phyloP scores from a whole-genome alignment of 2,888 invertebrate genomes.

The Ethmia dodecea region DNA sequence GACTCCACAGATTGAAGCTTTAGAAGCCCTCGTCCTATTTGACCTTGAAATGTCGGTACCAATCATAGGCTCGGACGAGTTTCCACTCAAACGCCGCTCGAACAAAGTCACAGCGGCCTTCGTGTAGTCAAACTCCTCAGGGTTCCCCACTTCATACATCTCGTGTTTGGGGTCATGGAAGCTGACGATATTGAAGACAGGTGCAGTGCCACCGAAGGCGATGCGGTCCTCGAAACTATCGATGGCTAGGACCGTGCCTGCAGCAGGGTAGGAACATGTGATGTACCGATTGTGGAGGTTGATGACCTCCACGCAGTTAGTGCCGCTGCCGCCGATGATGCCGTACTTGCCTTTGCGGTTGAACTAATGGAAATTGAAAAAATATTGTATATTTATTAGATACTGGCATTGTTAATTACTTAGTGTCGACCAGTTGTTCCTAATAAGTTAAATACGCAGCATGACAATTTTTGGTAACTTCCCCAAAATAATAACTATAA shows the following conservation, averaged over 20 bases:
- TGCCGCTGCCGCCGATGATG: conserved; percentile 66
- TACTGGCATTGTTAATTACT: too few species aligned
- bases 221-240: conserved; percentile 55
- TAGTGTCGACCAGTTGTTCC: too few species aligned
- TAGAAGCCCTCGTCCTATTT: too few species aligned
- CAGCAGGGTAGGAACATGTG: conserved; percentile 55
- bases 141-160: conserved; percentile 30
- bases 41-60: not conserved
- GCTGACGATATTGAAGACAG: conserved; percentile 52
- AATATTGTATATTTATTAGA: not conserved
- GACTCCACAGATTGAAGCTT: too few species aligned
- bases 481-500: too few species aligned
- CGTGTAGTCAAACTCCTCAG: conserved; percentile 24
- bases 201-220: conserved; percentile 60
- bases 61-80: conserved; percentile 2
- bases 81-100: conserved; percentile 12
- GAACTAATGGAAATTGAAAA: conserved; percentile 40
- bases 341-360: conserved; percentile 70
- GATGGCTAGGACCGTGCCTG: conserved; percentile 49
- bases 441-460: too few species aligned
- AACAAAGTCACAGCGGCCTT: conserved; percentile 16
- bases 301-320: conserved; percentile 61
- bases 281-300: conserved; percentile 68
- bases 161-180: conserved; percentile 67
- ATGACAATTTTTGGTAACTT: too few species aligned